Evolutionary conservation across 2,113 vertebrate species (phyloP), one percentile per base, ranked within the genome.

Genomic region (Chaenogobius annularis): DNA sequence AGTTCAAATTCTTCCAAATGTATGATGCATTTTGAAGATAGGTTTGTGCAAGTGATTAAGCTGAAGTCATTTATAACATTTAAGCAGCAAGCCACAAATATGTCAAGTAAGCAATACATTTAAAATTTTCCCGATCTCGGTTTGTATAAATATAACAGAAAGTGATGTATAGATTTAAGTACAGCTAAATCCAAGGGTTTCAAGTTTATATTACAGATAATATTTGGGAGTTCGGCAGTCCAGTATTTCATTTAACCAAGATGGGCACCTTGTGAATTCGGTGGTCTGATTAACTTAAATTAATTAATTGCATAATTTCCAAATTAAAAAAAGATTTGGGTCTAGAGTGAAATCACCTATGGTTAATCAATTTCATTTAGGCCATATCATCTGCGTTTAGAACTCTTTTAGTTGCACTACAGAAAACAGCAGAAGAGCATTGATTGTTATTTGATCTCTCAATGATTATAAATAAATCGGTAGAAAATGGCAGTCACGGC

Each of bases 191-290:
- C 74, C 73, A 40, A 37, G 15, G 35, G 37, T 40, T 80, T 22
- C 5, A 50, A 56, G 37, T 72, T 72, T 82, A 47, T 35, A 47
- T 31, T 31, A 31, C 26, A 31, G 26, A 59, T 73, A 66, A 78
- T 35, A 14, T 85, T 82, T 85, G 68, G 72, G 67, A 77, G 86
- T 81, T 82, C 73, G 65, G 0, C 7, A 5, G 37, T 40, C 2
- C 37, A 40, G 37, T 19, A 40, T 37, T 15, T 15, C 9, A 40
- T 55, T 22, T 22, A 40, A n/a, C 17, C 15, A 10, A 5, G 3
- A 10, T 55, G 12, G 55, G 20, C 11, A 58, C 20, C 23, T 5
- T 58, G 56, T 59, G 23, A 15, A 59, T 12, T 31, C 10, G 9
- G n/a, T 20, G 52, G 6, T 12, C 59, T 37, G 26, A 31, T 31